Base-by-base conservation (phyloP, 2,888 invertebrate species). In the Apotomis capreana region DNA sequence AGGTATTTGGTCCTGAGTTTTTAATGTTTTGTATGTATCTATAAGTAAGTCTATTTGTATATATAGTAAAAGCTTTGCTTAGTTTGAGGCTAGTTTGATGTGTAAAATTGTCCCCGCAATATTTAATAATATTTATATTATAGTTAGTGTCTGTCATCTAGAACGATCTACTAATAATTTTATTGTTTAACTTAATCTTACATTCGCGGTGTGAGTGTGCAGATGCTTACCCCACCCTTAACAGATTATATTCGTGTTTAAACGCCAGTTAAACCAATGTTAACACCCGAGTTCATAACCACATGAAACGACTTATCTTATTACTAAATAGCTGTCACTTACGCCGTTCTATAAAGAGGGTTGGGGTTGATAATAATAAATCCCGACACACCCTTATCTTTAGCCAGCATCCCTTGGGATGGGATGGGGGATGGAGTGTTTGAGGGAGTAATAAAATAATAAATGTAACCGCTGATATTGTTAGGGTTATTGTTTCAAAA, bases 211-310 rank as follows among this genome's bases (percentile, higher is more conserved):
- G 49, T 49, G 49, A 44, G 49, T 49, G 49, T 49, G 3, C 9
- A 12, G 49, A 49, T 12, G 8, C 10, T 49, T 49, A 49, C 52
- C 52, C 44, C 10, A 49, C 13, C 61, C 61, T 13, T n/a, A 8
- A 40, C 54, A 46, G 65, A 57, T 57, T 57, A 55, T 37, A 15
- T 40, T n/a, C 46, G 26, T 57, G 65, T 46, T 57, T 65, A 46
- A 46, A 57, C 57, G 40, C 26, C 55, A 3, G 65, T 57, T 55
- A 65, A 65, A 65, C 46, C 55, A 65, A 55, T 65, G 65, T 64
- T 64, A 54, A 64, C 64, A 64, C 65, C n/a, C 37, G 4, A 37
- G 37, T n/a, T 40, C 40, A 40, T 57, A 6, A 49, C 49, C 4
- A 4, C 57, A 55, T 36, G 44, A 57, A 65, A 65, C 58, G 3